phyloP scores from a whole-genome alignment of 2,888 invertebrate genomes.

The Polydrusus tereticollis region DNA sequence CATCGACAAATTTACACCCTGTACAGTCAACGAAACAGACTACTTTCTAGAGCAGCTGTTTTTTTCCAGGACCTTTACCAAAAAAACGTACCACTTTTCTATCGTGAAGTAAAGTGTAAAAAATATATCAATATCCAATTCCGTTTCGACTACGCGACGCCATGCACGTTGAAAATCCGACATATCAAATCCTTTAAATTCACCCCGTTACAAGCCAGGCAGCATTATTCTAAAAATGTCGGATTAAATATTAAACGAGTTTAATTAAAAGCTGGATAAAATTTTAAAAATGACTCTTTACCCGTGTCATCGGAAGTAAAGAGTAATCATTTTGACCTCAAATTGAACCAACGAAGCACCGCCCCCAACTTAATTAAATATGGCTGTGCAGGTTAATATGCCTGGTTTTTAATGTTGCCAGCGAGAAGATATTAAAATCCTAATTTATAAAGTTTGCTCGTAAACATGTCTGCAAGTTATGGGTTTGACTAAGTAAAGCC shows the following conservation, averaged over 20 bases:
- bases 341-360: not conserved
- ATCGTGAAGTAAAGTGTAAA: too few species aligned
- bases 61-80: too few species aligned
- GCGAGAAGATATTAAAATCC: too few species aligned
- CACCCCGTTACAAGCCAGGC: not conserved
- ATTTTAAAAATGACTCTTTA: not conserved
- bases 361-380: not conserved
- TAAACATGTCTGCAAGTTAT: too few species aligned
- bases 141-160: not conserved
- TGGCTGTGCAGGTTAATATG: not conserved
- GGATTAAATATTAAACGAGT: not conserved
- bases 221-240: not conserved
- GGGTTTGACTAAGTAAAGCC: too few species aligned
- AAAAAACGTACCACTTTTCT: too few species aligned
- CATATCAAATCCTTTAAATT: not conserved
- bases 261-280: conserved; percentile 9
- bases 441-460: too few species aligned
- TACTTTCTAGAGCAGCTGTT: too few species aligned
- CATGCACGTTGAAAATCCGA: not conserved
- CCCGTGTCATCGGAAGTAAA: not conserved
- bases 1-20: too few species aligned
- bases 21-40: too few species aligned
- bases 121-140: not conserved
- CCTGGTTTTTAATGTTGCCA: too few species aligned
- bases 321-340: not conserved